Evolutionary conservation across 2,797 vertebrate species (phyloP).

Genomic region (Sitta carolinensis): DNA sequence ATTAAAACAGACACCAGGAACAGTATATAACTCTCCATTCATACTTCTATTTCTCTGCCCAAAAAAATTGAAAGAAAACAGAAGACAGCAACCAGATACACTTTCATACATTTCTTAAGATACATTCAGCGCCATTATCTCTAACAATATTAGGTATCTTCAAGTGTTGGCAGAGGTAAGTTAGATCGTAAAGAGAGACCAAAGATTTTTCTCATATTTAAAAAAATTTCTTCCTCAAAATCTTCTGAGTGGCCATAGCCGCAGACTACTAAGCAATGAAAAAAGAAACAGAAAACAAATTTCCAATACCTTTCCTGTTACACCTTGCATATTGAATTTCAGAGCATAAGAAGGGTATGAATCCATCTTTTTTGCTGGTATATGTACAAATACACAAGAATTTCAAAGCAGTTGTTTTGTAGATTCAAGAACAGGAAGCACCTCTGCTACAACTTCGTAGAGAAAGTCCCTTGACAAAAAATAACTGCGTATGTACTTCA

Average conservation of each 20-base stretch:
- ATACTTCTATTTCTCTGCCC: not conserved
- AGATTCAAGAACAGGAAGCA: slow-evolving; percentile 57
- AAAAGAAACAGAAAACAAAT: not conserved
- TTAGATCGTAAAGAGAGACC: not conserved
- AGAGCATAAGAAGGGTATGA: not conserved
- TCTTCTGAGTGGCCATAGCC: not conserved
- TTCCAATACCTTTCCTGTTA: slow-evolving; percentile 40
- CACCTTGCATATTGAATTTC: not conserved
- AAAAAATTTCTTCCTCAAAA: not conserved
- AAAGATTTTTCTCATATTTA: not conserved
- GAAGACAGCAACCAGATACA: not conserved
- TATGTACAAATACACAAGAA: not conserved
- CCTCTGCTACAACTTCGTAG: not conserved
- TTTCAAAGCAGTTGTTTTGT: slow-evolving; percentile 16
- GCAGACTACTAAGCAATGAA: not conserved
- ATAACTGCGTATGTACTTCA: not conserved
- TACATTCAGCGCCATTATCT: not conserved
- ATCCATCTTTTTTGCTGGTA: not conserved
- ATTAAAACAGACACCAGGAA: not conserved
- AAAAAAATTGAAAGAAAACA: not conserved
- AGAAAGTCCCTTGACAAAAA: slow-evolving; percentile 43
- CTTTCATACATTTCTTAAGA: fast-evolving
- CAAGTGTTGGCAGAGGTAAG: not conserved
- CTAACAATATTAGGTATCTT: not conserved
- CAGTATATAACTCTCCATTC: not conserved